These are phyloP conservation scores for Agriopis aurantiaria DNA, from an alignment of 2,888 invertebrate genomes.

Conservation along the genomic window DNA sequence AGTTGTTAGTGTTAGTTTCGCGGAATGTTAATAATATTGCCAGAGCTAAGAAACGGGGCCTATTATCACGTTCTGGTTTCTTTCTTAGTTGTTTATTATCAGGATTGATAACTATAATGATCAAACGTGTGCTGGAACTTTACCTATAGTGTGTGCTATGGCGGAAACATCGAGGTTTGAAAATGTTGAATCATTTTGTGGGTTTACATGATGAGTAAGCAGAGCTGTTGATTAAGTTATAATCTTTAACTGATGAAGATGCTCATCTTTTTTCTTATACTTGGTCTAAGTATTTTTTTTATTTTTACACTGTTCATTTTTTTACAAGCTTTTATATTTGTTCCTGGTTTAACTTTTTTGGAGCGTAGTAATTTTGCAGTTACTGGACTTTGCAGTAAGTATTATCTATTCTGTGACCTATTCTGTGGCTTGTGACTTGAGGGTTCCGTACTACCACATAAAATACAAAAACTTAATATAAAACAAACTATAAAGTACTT, in stretches of 20 bases:
- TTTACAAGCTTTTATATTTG: no score
- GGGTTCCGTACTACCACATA: no score
- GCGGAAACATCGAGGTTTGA: not conserved
- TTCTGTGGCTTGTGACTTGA: no score
- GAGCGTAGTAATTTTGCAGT: no score
- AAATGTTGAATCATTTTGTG: not conserved
- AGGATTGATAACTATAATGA: not conserved
- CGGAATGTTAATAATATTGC: constrained; percentile 16
- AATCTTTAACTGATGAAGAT: not conserved
- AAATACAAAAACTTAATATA: no score
- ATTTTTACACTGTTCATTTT: no score
- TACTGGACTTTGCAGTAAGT: no score
- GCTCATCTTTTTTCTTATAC: not conserved
- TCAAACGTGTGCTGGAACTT: not conserved
- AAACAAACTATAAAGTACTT: no score
- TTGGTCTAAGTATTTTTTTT: no score
- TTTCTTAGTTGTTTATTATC: constrained; percentile 1
- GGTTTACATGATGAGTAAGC: not conserved
- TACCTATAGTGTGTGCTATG: not conserved
- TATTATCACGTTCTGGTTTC: constrained; percentile 10
- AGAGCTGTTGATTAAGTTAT: not conserved
- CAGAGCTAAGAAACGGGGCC: constrained; percentile 1
- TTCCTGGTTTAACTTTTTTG: no score
- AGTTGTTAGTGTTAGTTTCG: constrained; percentile 27
- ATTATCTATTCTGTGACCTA: no score